A percentile compares a stretch with the other conserved stretches of the same genome.
These are phyloP conservation scores for Physella acuta DNA, from an alignment of 1,140 invertebrate species.

Conservation along the genomic window DNA sequence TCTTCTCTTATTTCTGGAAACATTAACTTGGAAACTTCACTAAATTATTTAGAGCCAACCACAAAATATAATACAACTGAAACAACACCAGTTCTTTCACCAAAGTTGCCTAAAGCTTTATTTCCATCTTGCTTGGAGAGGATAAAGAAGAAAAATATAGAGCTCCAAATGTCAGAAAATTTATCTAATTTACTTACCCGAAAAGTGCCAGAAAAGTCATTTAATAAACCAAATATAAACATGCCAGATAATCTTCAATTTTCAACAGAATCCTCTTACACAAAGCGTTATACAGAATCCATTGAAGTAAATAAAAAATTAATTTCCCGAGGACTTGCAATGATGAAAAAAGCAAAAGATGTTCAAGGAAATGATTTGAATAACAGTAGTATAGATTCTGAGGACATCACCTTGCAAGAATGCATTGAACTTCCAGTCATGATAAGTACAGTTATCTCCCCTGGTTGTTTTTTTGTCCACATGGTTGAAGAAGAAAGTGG, in stretches of 20 bases:
- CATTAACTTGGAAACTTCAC: too few species aligned
- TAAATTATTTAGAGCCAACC: too few species aligned
- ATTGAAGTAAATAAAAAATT: not conserved
- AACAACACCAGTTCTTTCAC: too few species aligned
- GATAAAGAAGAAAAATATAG: too few species aligned
- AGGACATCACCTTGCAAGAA: not conserved
- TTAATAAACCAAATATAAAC: too few species aligned
- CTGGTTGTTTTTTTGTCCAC: slow-evolving; percentile 20
- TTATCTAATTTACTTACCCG: too few species aligned
- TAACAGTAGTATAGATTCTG: not conserved
- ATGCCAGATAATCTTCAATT: not conserved
- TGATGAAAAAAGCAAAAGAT: not conserved
- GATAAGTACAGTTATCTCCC: slow-evolving; percentile 11
- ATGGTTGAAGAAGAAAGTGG: not conserved
- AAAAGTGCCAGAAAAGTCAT: too few species aligned
- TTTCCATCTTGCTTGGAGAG: too few species aligned
- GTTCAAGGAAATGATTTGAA: not conserved
- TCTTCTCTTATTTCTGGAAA: not conserved
- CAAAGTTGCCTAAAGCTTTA: too few species aligned
- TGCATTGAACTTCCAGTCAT: slow-evolving; percentile 8
- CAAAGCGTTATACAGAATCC: not conserved
- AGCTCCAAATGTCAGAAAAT: too few species aligned
- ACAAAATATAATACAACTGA: too few species aligned
- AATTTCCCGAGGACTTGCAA: not conserved
- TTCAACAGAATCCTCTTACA: not conserved